Conservation (phyloP, 2,888 invertebrate species). For the Eulithis testata region DNA sequence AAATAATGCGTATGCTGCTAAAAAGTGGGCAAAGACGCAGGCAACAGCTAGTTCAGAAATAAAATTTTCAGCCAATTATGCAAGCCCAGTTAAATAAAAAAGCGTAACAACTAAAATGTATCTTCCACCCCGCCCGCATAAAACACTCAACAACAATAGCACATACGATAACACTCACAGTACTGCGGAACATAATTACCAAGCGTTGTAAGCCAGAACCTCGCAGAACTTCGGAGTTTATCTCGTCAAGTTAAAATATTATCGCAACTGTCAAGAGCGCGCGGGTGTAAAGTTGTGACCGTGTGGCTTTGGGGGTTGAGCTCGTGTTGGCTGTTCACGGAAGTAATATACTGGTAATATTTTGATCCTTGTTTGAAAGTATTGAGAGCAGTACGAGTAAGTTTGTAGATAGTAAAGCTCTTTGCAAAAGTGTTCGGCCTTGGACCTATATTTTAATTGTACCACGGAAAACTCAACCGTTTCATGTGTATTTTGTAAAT, state of each 20-base stretch:
- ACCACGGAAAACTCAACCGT: no score
- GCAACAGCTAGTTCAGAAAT: no score
- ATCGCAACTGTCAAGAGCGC: constrained; percentile 40
- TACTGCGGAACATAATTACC: constrained; percentile 26
- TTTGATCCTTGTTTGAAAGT: no score
- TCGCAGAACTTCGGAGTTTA: constrained; percentile 41
- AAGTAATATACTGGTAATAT: background rate
- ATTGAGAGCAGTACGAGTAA: no score
- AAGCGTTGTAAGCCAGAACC: constrained; percentile 27
- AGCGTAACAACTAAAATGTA: background rate
- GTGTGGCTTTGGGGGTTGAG: constrained; percentile 11
- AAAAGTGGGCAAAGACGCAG: no score
- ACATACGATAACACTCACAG: constrained; percentile 20
- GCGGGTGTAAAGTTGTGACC: constrained; percentile 35
- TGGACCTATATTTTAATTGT: no score
- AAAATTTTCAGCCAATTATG: no score
- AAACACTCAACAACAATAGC: constrained; percentile 29
- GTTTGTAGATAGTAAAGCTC: no score
- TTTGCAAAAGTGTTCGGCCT: no score
- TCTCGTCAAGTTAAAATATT: constrained; percentile 49
- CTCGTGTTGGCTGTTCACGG: constrained; percentile 1
- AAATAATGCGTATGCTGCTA: no score
- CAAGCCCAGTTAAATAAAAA: background rate
- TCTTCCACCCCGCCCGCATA: constrained; percentile 17
- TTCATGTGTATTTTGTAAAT: no score